Evolutionary conservation across 2,113 vertebrate genomes (phyloP), one percentile per base, ranked within the genome.

Genomic region (Mirza zaza): DNA sequence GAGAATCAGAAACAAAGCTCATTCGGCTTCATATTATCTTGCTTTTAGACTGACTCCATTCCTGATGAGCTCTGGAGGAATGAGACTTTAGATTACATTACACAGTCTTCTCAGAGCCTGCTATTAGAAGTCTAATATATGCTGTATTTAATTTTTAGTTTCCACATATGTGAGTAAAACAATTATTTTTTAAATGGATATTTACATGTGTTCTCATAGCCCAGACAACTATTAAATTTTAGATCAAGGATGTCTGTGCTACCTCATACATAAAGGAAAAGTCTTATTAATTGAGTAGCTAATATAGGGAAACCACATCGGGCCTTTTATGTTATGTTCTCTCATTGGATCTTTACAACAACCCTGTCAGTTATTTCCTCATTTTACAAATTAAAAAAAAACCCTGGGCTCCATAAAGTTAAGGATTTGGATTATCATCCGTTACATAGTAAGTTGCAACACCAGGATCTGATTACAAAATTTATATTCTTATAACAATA

Each of bases 131-230:
- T 65, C 65, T 87, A 80, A 90, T 83, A 73, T 48, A 59, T 71
- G 48, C 50, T 82, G 29, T 42, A 65, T 87, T 95, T 95, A 90
- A 68, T 76, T 80, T 94, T 94, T 77, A 63, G 20, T 73, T 94
- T 91, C 39, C 52, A 88, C 71, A 61, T 84, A 89, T 86, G 25
- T 21, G 25, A 94, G 91, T 88, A 91, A 92, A 95, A 79, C 29
- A n/a, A 27, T 20, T 59, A 87, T 76, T 88, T 88, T 83, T 57
- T 20, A 65, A 73, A 48, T 61, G 36, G n/a, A 63, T 81, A 45
- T 67, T 87, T 94, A 48, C 27, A 65, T 67, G 27, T 76, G 42
- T 14, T 61, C 52, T 63, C 59, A 55, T 42, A 34, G 21, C 18
- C 75, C 48, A 68, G 39, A 61, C 52, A 93, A 57, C 32, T 59